These are phyloP conservation scores for Axea sp. DNA, from an alignment of 2,888 invertebrate species.

Conservation along the genomic window DNA sequence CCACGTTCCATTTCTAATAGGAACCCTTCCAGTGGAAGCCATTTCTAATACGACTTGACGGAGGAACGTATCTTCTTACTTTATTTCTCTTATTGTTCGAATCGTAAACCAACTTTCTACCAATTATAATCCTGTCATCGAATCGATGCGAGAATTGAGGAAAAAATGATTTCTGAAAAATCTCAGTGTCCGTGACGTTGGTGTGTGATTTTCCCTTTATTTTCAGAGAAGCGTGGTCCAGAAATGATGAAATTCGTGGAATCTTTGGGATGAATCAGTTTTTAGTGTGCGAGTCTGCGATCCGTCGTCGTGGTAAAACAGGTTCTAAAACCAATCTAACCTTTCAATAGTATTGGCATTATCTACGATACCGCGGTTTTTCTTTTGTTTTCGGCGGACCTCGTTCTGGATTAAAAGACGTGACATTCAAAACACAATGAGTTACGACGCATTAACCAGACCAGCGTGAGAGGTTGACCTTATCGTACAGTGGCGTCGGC, in stretches of 20 bases:
- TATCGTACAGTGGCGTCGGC: no score
- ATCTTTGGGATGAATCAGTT: no score
- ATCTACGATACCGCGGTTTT: no score
- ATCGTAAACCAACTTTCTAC: slow-evolving; percentile 39
- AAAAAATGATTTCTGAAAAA: slow-evolving; percentile 1
- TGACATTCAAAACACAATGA: slow-evolving; percentile 29
- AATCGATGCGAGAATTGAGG: slow-evolving; percentile 17
- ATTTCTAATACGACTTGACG: slow-evolving; percentile 28
- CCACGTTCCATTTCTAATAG: slow-evolving; percentile 36
- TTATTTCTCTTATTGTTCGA: slow-evolving; percentile 29
- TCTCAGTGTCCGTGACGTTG: no score
- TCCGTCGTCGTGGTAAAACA: no score
- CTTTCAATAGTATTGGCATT: no score
- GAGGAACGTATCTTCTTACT: slow-evolving; percentile 16
- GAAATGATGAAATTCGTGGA: no score
- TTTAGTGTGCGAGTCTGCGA: no score
- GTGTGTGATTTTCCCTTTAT: no score
- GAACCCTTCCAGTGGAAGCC: slow-evolving; percentile 13
- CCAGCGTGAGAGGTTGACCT: slow-evolving; percentile 51
- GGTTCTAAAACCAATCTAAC: no score
- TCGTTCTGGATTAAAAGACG: slow-evolving; percentile 26
- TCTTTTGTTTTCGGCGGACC: no score
- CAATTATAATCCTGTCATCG: slow-evolving; percentile 39
- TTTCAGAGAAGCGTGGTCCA: no score
- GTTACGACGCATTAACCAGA: slow-evolving; percentile 21